Conservation (phyloP, 2,113 vertebrate species). For the Nibea albiflora region DNA sequence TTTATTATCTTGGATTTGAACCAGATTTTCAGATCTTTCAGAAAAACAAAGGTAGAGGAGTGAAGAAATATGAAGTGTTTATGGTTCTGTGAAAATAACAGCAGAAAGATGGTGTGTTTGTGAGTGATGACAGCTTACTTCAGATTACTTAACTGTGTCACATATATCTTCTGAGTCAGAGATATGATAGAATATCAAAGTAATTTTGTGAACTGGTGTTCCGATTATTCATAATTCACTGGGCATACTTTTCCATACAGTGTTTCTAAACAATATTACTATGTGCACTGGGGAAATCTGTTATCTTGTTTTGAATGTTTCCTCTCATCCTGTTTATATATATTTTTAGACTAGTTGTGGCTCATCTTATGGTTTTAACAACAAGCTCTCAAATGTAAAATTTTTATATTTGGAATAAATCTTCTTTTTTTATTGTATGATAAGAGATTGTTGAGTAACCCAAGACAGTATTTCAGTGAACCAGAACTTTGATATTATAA, state of each 20-base stretch:
- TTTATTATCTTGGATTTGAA: not conserved
- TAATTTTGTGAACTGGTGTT: not conserved
- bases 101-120: not conserved
- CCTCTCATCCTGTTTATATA: not conserved
- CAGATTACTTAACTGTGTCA: not conserved
- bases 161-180: not conserved
- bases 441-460: not conserved
- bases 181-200: not conserved
- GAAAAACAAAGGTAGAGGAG: not conserved
- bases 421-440: not conserved
- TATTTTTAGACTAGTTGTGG: not conserved
- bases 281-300: not conserved
- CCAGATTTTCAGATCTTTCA: not conserved
- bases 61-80: not conserved
- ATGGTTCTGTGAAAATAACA: not conserved
- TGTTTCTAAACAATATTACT: not conserved
- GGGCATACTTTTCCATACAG: not conserved
- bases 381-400: not conserved
- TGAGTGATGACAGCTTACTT: not conserved
- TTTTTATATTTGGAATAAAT: not conserved
- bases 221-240: not conserved
- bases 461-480: not conserved
- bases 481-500: not conserved
- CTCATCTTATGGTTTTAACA: not conserved
- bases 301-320: not conserved